Evolutionary conservation across 53 echinoderm and acorn worm genomes (phyloP), one percentile per base, ranked within the genome.

Genomic region (Paracentrotus lividus): DNA sequence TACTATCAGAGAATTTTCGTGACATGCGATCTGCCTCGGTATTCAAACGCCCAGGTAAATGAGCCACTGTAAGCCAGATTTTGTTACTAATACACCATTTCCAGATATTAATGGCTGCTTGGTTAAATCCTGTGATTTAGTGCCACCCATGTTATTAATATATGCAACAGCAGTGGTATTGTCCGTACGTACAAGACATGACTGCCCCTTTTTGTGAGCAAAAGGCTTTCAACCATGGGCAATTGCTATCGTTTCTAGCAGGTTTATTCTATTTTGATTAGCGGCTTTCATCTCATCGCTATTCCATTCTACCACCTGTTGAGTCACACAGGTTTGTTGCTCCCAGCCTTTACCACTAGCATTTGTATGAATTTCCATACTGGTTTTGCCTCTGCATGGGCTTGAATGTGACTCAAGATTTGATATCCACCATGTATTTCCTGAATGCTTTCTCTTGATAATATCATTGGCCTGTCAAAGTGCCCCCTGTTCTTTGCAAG

Each of bases 111-210:
- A 88, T 94, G 31, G 96, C 95, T 20, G 77, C 55, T 31, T 64
- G 33, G 85, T 96, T 90, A 76, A 96, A 7, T 45, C 68, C 1
- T 23, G 26, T 27, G 94, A 96, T 85, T 78, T 90, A 55, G 59
- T 64, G 21, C 89, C 45, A 29, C 95, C 93, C 95, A 94, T 96
- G 49, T 77, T 77, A 42, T 96, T 94, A 40, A 96, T 57, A 49
- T 94, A 92, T n/a, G n/a, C 7, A 1, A 38, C 75, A 9, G 40
- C 75, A 10, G 75, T 75, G 2, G 6, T 38, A 16, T 75, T 75
- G 14, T 75, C 75, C 4, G 16, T 4, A 3, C 75, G 10, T 4
- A 75, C 1, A 75, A 15, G 2, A 40, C 75, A 38, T 75, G 75
- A 38, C 15, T 38, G 40, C 15, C 14, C 6, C 20, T 15, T 12